Evolutionary conservation across 2,888 invertebrate species (phyloP).

Genomic region (Keiferia lycopersicella): DNA sequence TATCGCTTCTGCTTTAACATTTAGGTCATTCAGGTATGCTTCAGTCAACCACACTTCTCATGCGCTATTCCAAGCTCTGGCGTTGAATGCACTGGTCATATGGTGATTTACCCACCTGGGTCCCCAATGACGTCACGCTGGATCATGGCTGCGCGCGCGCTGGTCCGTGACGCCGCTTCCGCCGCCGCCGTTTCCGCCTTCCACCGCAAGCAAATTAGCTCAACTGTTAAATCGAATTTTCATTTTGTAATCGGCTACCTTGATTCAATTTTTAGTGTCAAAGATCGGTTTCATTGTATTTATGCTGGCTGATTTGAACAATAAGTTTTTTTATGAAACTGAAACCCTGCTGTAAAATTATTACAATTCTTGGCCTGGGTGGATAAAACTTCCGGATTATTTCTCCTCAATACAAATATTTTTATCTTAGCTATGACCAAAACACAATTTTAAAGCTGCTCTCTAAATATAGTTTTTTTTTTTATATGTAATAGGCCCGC

Average conservation of each 20-base stretch:
- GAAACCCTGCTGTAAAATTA: conserved; percentile 3
- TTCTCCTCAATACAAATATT: too few species aligned
- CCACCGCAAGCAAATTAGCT: conserved; percentile 67
- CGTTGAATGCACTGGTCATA: conserved; percentile 1
- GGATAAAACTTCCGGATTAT: background rate
- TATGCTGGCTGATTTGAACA: background rate
- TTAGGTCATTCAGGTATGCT: too few species aligned
- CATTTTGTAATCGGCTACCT: conserved; percentile 48
- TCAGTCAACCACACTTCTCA: too few species aligned
- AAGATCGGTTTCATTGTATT: conserved; percentile 7
- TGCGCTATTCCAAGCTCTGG: background rate
- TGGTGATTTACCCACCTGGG: conserved; percentile 34
- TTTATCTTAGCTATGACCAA: too few species aligned
- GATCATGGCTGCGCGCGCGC: conserved; percentile 56
- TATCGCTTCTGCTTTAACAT: too few species aligned
- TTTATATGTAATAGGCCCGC: too few species aligned
- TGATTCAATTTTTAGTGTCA: conserved; percentile 7
- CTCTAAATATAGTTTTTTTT: too few species aligned
- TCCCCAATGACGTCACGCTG: conserved; percentile 64
- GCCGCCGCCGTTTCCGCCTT: conserved; percentile 73
- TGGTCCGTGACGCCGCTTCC: conserved; percentile 76
- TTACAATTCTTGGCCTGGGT: background rate
- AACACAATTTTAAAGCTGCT: too few species aligned
- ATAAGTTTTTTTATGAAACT: background rate
- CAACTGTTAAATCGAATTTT: conserved; percentile 64